phyloP scores from a whole-genome alignment of 2,113 vertebrate species.

The Murina feae region DNA sequence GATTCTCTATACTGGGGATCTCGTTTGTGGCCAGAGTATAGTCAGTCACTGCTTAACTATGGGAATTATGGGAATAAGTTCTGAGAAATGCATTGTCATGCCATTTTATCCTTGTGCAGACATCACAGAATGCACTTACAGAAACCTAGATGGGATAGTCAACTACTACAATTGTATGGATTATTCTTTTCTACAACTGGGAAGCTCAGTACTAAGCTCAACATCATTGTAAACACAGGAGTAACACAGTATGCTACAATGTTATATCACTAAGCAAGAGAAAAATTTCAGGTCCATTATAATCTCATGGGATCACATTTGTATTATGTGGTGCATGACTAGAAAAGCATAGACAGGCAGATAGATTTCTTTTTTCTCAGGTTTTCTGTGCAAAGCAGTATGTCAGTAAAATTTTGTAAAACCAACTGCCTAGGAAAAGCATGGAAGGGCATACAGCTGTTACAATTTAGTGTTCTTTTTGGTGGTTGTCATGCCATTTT shows the following conservation, averaged over 20 bases:
- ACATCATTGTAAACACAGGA: not conserved
- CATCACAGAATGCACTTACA: not conserved
- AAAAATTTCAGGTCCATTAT: not conserved
- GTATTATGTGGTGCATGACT: not conserved
- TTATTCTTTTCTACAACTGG: not conserved
- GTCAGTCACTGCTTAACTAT: not conserved
- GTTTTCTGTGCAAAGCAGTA: not conserved
- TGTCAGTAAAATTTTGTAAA: not conserved
- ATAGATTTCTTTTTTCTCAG: not conserved
- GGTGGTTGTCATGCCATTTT: not conserved
- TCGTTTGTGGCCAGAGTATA: not conserved
- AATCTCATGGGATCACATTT: not conserved
- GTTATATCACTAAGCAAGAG: not conserved
- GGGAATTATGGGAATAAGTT: not conserved
- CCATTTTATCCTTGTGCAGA: not conserved
- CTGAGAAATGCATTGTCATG: not conserved
- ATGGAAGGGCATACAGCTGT: not conserved
- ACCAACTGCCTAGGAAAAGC: not conserved
- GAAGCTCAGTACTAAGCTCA: not conserved
- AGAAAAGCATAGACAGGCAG: not conserved
- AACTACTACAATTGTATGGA: not conserved
- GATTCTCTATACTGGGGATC: not conserved
- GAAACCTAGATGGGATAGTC: not conserved
- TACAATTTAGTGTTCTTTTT: not conserved
- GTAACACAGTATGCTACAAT: not conserved